These are phyloP conservation scores for Xestia ashworthii DNA, from an alignment of 2,888 invertebrate genomes.

Conservation along the genomic window DNA sequence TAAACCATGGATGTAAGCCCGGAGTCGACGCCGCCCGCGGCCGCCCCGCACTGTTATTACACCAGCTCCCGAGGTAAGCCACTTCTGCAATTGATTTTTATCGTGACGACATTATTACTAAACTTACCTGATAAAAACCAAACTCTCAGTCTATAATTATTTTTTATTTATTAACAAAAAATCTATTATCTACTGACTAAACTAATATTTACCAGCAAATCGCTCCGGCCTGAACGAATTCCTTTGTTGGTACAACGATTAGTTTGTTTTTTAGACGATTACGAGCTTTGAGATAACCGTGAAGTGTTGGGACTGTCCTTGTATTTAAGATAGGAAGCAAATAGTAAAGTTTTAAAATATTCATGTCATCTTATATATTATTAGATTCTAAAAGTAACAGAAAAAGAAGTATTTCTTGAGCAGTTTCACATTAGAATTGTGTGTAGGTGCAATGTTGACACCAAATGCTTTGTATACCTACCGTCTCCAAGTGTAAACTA, in stretches of 20 bases:
- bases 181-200: conserved; percentile 75
- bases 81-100: conserved; percentile 86
- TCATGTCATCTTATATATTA: not conserved
- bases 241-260: conserved; percentile 55
- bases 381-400: conserved; percentile 6
- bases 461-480: conserved; percentile 21
- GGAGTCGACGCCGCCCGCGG: conserved; percentile 66
- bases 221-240: conserved; percentile 64
- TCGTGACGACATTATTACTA: conserved; percentile 87
- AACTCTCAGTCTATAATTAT: conserved; percentile 71
- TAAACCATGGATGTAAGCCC: conserved; percentile 55
- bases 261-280: conserved; percentile 53
- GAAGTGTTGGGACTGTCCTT: conserved; percentile 40
- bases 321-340: conserved; percentile 18
- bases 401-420: not conserved
- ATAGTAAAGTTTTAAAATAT: conserved; percentile 11
- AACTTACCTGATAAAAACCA: conserved; percentile 75
- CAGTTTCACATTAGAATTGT: conserved; percentile 28
- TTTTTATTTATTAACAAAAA: conserved; percentile 79
- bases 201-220: conserved; percentile 75
- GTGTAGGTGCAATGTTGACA: conserved; percentile 7
- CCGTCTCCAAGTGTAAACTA: conserved; percentile 15
- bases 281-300: conserved; percentile 45
- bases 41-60: conserved; percentile 81
- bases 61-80: conserved; percentile 80